A percentile compares a stretch with the other conserved stretches of the same genome.
Conservation (phyloP, 2,888 invertebrate genomes). For the Agonum fuliginosum region DNA sequence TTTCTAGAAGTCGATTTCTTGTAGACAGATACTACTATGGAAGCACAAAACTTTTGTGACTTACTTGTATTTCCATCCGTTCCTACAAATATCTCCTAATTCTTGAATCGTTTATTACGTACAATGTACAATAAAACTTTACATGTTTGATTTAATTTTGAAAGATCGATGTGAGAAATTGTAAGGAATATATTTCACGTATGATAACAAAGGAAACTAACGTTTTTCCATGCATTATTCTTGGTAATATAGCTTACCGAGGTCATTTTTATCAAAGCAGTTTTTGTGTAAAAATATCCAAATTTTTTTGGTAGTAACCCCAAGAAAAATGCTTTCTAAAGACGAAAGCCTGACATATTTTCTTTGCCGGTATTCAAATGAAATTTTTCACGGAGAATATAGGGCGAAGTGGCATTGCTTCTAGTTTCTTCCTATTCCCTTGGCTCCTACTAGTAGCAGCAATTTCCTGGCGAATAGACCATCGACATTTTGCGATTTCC, state of each 20-base stretch:
- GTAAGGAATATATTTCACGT: constrained; percentile 26
- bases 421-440: not conserved
- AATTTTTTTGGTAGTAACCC: not conserved
- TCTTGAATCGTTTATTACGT: constrained; percentile 9
- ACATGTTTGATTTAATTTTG: too few species aligned
- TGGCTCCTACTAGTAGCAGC: not conserved
- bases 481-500: constrained; percentile 21
- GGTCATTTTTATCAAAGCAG: constrained; percentile 34
- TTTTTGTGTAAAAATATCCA: constrained; percentile 15
- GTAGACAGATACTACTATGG: not conserved
- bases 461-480: constrained; percentile 23
- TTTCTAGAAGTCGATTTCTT: constrained; percentile 33
- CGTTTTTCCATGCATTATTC: constrained; percentile 23
- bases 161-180: constrained; percentile 11
- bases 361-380: constrained; percentile 20
- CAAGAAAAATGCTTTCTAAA: constrained; percentile 14
- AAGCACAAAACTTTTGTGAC: not conserved
- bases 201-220: constrained; percentile 7
- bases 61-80: not conserved
- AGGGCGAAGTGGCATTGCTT: not conserved
- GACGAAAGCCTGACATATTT: constrained; percentile 25
- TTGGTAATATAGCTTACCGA: not conserved
- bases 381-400: constrained; percentile 3
- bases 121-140: not conserved
- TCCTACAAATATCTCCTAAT: constrained; percentile 5